phyloP scores from a whole-genome alignment of 2,888 invertebrate genomes.

The Mactromeris polynyma region DNA sequence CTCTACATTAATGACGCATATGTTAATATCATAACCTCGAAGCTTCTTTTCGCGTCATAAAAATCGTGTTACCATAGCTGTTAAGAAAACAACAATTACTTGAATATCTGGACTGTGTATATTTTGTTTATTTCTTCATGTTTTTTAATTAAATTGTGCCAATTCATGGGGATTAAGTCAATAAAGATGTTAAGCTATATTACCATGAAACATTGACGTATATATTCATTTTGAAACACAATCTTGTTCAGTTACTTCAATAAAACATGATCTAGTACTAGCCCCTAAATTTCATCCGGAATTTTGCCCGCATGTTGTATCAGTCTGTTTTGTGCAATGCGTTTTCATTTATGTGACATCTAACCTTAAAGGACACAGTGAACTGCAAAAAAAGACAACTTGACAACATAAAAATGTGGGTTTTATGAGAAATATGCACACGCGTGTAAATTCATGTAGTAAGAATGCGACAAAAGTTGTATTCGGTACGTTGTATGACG shows the following conservation, averaged over 20 bases:
- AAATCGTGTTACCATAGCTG: too few species aligned
- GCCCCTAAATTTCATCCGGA: not conserved
- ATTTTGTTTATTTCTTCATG: too few species aligned
- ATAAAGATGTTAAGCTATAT: too few species aligned
- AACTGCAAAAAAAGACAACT: not conserved
- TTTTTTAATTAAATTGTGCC: too few species aligned
- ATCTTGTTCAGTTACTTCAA: not conserved
- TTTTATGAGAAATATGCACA: not conserved
- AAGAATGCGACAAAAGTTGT: not conserved
- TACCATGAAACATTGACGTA: too few species aligned
- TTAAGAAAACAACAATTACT: too few species aligned
- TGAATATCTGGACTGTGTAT: too few species aligned
- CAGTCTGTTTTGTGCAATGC: not conserved
- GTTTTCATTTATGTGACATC: not conserved
- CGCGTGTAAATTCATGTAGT: not conserved
- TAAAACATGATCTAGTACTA: not conserved
- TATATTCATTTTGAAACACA: too few species aligned
- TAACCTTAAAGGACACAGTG: not conserved
- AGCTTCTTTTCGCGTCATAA: too few species aligned
- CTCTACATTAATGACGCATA: too few species aligned
- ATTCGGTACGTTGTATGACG: not conserved
- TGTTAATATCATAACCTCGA: too few species aligned
- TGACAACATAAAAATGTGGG: not conserved
- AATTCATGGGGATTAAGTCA: too few species aligned
- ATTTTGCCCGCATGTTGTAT: not conserved